Evolutionary conservation across 2,797 vertebrate species (phyloP).

Genomic region (Eleutherodactylus coqui): DNA sequence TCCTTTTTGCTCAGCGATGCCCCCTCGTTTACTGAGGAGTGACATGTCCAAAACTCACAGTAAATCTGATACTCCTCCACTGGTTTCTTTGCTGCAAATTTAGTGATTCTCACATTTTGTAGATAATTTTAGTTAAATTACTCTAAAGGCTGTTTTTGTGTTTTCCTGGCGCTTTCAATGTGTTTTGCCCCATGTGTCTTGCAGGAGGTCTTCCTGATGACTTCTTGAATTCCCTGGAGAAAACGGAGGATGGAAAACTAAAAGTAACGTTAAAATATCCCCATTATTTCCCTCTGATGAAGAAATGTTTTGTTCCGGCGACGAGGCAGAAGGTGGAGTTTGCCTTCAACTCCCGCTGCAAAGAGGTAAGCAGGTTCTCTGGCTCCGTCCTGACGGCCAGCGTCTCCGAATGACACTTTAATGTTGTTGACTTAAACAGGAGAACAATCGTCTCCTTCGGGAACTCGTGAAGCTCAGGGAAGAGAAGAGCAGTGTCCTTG

Average conservation of each 20-base stretch:
- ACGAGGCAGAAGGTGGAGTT: constrained; percentile 88
- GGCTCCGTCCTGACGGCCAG: not conserved
- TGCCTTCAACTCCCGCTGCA: constrained; percentile 95
- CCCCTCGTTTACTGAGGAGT: no score
- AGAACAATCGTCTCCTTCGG: constrained; percentile 89
- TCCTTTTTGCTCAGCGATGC: no score
- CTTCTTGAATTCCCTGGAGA: constrained; percentile 90
- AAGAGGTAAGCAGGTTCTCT: constrained; percentile 79
- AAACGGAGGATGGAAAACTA: constrained; percentile 81
- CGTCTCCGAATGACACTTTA: not conserved
- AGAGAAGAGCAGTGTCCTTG: constrained; percentile 85
- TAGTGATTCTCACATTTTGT: no score
- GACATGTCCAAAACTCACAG: no score
- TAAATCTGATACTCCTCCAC: no score
- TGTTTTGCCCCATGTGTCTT: not conserved
- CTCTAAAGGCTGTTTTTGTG: no score
- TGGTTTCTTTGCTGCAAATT: no score
- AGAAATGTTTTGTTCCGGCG: constrained; percentile 92
- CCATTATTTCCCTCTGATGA: constrained; percentile 96
- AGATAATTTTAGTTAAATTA: not conserved
- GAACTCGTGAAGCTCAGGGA: constrained; percentile 88
- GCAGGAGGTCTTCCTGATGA: constrained; percentile 93
- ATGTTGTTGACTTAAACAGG: constrained; percentile 72
- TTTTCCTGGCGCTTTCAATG: no score
- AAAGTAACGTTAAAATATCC: constrained; percentile 97